Evolutionary conservation across 2,113 vertebrate species (phyloP), one percentile per base, ranked within the genome.

Genomic region (Reinhardtius hippoglossoides): DNA sequence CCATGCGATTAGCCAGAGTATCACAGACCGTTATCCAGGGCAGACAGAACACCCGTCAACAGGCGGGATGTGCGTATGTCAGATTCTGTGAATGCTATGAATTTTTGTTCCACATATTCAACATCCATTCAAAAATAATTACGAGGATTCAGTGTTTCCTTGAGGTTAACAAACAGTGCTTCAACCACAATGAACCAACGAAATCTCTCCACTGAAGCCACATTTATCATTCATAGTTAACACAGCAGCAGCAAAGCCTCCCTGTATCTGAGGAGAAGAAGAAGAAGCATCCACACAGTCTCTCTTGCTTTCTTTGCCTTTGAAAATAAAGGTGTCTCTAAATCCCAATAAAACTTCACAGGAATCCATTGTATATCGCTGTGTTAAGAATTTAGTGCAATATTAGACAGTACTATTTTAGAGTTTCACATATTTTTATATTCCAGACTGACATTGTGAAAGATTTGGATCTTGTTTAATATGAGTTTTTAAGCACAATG

Each of bases 21-120:
- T 50, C 52, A 73, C 67, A 69, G 44, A 9, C 67, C 59, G 78
- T 74, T 65, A 66, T 77, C 48, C 61, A 27, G 44, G 44, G 24
- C 69, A 67, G 27, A 61, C 23, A 42, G 16, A 26, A 5, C 9
- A 56, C 23, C 14, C 21, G 9, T 3, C 55, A 15, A 15, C 56
- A 57, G 13, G 23, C 23, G 9, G 23, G 56, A 14, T 26, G 54
- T 58, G 64, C 3, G 8, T 9, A 21, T 23, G 52, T 46, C 12
- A 46, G 44, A 27, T 12, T 7, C 16, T 60, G 52, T 57, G 5
- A 20, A 20, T 50, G 18, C 18, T 50, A 20, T 20, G 48, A 21
- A 14, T 15, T 57, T 8, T 26, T 26, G 1, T 57, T 10, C 5
- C 12, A 15, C n/a, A 2, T 44, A 35, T 62, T 55, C 50, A 4